Evolutionary conservation across 1,140 invertebrate species (phyloP), one percentile per base, ranked within the genome.

Genomic region (Zaprionus kolodkinae): DNA sequence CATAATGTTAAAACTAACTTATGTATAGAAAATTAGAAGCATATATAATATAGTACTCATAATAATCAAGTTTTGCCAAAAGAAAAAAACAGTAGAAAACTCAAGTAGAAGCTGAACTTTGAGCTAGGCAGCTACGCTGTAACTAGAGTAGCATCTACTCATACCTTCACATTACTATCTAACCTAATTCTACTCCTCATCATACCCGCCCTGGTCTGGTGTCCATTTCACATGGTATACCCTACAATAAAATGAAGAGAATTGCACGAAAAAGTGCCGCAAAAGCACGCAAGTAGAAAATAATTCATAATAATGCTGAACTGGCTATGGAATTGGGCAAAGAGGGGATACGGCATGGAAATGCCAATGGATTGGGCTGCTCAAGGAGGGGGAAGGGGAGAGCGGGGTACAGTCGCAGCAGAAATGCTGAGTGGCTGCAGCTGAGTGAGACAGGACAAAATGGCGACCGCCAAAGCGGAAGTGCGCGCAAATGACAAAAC

Each of bases 241-340:
- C 15, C 1, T 10, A 52, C 1, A 5, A 63, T 40, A 57, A 36
- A 54, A 66, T 27, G 33, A 59, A 35, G n/a, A 25, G 60, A 67
- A 72, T 27, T 59, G 56, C 68, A 60, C 21, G 45, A 56, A 70
- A 78, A 67, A 55, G 57, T 67, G 79, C 72, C 40, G 79, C 45
- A 56, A 74, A 75, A 72, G 80, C 75, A 82, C 59, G 76, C 68
- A 30, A 1, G 7, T 52, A 55, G 73, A 64, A 78, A 80, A 81
- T 85, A 78, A 78, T 78, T 85, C 75, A 86, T 85, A 85, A 78
- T 84, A 80, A 75, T 67, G 63, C 56, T 72, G 62, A 72, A 59
- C 52, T 52, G 50, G 45, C 38, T 48, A 45, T 65, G 38, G n/a
- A 61, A 60, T 69, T 65, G 12, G 52, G 52, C n/a, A 13, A 36